Evolutionary conservation across 2,888 invertebrate species (phyloP).

Genomic region (Platerodrilus igneus): DNA sequence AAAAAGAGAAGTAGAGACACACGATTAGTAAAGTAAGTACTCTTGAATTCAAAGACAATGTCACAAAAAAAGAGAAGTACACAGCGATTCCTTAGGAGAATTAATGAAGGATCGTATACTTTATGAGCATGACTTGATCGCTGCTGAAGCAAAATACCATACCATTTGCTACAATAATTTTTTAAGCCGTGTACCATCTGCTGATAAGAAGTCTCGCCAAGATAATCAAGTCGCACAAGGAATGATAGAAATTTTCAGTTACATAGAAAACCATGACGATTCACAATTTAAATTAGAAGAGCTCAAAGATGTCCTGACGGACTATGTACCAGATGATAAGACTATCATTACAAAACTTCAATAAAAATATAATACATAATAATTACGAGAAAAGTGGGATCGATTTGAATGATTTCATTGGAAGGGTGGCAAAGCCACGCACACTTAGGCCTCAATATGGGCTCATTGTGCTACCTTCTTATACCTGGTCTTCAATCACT

Average conservation of each 20-base stretch:
- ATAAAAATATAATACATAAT: no score
- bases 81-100: constrained; percentile 34
- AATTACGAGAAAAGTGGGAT: no score
- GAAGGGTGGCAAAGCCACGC: no score
- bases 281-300: constrained; percentile 41
- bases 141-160: constrained; percentile 39
- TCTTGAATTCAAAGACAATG: constrained; percentile 38
- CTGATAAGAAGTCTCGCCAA: constrained; percentile 35
- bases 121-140: constrained; percentile 28
- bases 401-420: no score
- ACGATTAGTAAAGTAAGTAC: constrained; percentile 37
- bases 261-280: constrained; percentile 30
- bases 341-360: no score
- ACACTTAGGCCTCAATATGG: no score
- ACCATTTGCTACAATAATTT: constrained; percentile 39
- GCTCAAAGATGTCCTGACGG: constrained; percentile 32
- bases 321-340: constrained; percentile 35
- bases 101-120: constrained; percentile 31
- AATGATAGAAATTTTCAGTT: constrained; percentile 40
- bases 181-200: constrained; percentile 35
- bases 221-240: constrained; percentile 40
- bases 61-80: constrained; percentile 39
- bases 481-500: no score
- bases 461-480: no score
- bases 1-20: constrained; percentile 35